phyloP scores from a whole-genome alignment of 2,797 vertebrate species.

The Phylloscopus collybita region DNA sequence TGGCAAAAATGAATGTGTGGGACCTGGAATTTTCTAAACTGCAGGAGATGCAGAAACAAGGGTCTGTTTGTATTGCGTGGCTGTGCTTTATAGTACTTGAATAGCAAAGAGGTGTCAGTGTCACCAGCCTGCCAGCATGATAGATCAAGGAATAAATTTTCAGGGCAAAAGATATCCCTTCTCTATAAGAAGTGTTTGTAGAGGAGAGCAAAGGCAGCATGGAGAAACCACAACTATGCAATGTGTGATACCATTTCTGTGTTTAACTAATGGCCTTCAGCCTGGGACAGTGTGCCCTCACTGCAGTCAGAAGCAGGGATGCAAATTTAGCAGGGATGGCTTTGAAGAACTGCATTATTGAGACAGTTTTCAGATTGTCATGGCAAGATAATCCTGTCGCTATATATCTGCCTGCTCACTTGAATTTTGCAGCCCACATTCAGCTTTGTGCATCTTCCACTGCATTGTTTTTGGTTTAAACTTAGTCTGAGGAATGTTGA shows the following conservation, averaged over 20 bases:
- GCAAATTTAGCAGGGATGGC: background rate
- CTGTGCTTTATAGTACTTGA: conserved; percentile 39
- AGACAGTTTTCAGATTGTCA: background rate
- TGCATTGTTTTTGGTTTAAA: background rate
- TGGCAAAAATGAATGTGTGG: conserved; percentile 61
- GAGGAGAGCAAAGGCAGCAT: background rate
- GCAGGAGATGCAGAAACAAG: conserved; percentile 66
- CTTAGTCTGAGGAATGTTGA: background rate
- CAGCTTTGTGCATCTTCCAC: background rate
- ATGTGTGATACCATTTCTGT: background rate
- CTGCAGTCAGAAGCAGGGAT: background rate
- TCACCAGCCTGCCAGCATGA: conserved; percentile 44
- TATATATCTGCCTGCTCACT: background rate
- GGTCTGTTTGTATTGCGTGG: conserved; percentile 42
- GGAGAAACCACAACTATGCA: background rate
- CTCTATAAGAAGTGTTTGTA: conserved; percentile 24
- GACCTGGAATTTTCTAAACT: conserved; percentile 59
- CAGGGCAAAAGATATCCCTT: conserved; percentile 41
- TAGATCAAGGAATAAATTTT: conserved; percentile 64
- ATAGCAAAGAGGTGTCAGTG: conserved; percentile 57
- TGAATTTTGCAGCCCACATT: background rate
- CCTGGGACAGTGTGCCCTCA: background rate
- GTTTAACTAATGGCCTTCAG: background rate
- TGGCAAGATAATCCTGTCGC: background rate
- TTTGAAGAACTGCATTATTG: background rate